Evolutionary conservation across 1,140 invertebrate genomes (phyloP), one percentile per base, ranked within the genome.

Genomic region (Phocides pigmalion): DNA sequence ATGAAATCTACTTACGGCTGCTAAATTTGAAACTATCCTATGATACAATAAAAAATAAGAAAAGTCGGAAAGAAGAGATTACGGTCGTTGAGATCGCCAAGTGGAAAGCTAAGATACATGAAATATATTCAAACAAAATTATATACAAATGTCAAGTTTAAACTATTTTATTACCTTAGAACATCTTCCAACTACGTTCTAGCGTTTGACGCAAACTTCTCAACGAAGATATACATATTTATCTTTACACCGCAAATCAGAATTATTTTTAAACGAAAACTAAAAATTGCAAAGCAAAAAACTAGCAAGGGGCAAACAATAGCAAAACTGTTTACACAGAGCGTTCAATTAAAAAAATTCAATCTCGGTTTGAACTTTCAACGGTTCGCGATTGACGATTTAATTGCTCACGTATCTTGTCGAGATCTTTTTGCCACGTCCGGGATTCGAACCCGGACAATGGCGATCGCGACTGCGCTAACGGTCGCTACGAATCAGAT

Each of bases 401-500:
- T 76, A 78, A 74, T 72, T 76, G 65, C 49, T 51, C 74, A 82
- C 76, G 76, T 79, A 75, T 78, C 66, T 50, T 62, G 64, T 16
- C n/a, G 6, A 19, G 14, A 79, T 76, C 74, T 79, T 66, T 67
- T 77, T 73, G 58, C 71, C 22, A 14, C 19, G 47, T 49, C 63
- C 62, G 72, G 70, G 76, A 74, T 28, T 80, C 79, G 74, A 83
- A 81, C 72, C 69, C 35, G 69, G 68, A 79, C 78, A 81, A 80
- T 58, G 66, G 47, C 63, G 54, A 58, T 66, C 62, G 70, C 74
- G 69, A 53, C 15, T 25, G 56, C 53, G 56, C 70, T 82, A 81
- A 79, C 82, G 82, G 82, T 79, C 58, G 47, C 68, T 37, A 76
- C 70, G 70, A 82, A 82, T 74, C 74, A 71, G 75, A 73, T 79